These are phyloP conservation scores for Folsomia candida DNA, from an alignment of 2,888 invertebrate genomes.

Conservation along the genomic window DNA sequence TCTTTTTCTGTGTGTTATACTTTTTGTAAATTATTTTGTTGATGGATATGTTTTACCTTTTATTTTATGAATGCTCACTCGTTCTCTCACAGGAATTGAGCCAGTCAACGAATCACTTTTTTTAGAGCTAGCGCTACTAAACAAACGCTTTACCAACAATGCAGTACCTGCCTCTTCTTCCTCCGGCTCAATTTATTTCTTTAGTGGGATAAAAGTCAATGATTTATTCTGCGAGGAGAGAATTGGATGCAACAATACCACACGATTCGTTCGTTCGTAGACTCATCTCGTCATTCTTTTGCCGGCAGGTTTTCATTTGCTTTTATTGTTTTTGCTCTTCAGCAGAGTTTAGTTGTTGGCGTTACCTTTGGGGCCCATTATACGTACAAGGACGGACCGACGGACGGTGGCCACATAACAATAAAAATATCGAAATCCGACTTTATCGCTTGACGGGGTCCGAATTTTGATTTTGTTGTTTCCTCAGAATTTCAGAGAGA, in stretches of 20 bases:
- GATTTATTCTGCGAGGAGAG: background rate
- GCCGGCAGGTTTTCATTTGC: slow-evolving; percentile 43
- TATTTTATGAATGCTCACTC: background rate
- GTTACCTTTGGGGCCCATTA: slow-evolving; percentile 45
- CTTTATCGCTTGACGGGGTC: slow-evolving; percentile 45
- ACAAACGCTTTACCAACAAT: too few relatives aligned
- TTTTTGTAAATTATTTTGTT: slow-evolving; percentile 4
- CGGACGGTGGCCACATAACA: slow-evolving; percentile 48
- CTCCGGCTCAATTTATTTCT: too few relatives aligned
- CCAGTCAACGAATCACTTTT: too few relatives aligned
- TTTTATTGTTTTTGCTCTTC: slow-evolving; percentile 45
- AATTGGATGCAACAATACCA: background rate
- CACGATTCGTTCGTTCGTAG: background rate
- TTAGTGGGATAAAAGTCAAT: background rate
- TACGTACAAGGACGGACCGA: slow-evolving; percentile 31
- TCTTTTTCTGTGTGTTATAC: slow-evolving; percentile 1
- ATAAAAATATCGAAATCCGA: slow-evolving; percentile 48
- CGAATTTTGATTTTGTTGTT: slow-evolving; percentile 46
- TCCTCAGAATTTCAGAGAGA: background rate
- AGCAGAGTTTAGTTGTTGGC: too few relatives aligned
- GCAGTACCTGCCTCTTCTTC: too few relatives aligned
- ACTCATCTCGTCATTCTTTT: background rate
- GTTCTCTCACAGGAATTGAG: too few relatives aligned
- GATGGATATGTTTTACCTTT: background rate
- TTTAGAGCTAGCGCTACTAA: too few relatives aligned